Evolutionary conservation across 1,140 invertebrate genomes (phyloP).

Genomic region (Bradynema listronoti): DNA sequence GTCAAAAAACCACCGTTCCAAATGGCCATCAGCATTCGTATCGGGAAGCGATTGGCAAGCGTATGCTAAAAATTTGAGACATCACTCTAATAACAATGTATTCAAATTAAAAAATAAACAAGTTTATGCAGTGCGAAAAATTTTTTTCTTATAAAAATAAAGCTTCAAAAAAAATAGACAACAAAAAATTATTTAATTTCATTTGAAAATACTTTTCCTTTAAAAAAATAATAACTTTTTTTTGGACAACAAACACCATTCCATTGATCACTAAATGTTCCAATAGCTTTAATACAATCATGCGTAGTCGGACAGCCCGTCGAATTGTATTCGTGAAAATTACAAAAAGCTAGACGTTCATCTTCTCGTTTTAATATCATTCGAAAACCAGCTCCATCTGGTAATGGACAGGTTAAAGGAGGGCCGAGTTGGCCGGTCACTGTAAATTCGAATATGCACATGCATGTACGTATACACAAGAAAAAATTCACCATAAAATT

Average conservation of each 20-base stretch:
- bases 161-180: too few relatives aligned
- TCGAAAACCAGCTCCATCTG: constrained; percentile 27
- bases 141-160: too few relatives aligned
- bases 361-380: constrained; percentile 28
- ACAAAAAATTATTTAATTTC: not conserved
- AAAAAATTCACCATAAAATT: too few relatives aligned
- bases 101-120: too few relatives aligned
- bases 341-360: constrained; percentile 19
- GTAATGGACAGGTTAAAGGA: constrained; percentile 27
- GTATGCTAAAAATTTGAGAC: too few relatives aligned
- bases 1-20: constrained; percentile 24
- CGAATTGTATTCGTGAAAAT: constrained; percentile 15
- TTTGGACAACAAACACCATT: constrained; percentile 30
- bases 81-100: too few relatives aligned
- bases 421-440: constrained; percentile 26
- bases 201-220: not conserved
- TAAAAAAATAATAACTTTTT: constrained; percentile 16
- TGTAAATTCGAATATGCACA: too few relatives aligned
- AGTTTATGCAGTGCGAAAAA: too few relatives aligned
- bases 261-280: constrained; percentile 23
- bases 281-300: constrained; percentile 23
- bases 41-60: not conserved
- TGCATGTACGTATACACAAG: too few relatives aligned
- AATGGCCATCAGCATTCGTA: constrained; percentile 21
- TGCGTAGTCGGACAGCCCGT: constrained; percentile 13